Conservation (phyloP, 2,888 invertebrate species). For the Megamerina dolium region DNA sequence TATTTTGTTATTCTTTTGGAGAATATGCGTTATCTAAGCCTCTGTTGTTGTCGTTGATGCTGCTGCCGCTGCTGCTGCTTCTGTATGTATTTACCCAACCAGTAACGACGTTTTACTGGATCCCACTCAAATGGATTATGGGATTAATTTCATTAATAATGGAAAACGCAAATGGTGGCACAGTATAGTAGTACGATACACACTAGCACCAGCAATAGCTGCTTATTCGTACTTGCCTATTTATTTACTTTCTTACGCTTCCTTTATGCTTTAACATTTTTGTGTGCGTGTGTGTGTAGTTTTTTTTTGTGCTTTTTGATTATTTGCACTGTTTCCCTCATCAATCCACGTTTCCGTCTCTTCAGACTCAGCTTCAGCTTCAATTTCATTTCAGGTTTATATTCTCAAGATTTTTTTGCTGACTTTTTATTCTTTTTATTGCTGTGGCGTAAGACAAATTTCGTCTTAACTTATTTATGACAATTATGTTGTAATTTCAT, state of each 20-base stretch:
- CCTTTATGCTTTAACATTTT: neutral
- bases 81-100: neutral
- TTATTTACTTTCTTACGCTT: neutral
- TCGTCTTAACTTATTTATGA: slow-evolving; percentile 37
- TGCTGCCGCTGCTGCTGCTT: neutral
- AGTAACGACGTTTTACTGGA: neutral
- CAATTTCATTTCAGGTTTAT: no score
- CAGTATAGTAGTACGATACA: neutral
- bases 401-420: no score
- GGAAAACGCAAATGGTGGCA: slow-evolving; percentile 28
- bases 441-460: no score
- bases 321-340: no score
- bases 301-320: neutral
- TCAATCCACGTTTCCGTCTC: no score
- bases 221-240: neutral
- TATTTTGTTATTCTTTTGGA: no score
- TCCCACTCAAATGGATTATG: slow-evolving; percentile 28
- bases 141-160: slow-evolving; percentile 36
- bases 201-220: neutral
- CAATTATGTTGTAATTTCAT: slow-evolving; percentile 37
- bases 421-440: no score
- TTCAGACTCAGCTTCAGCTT: no score
- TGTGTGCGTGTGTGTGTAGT: neutral
- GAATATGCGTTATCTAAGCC: no score
- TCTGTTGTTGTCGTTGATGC: no score